Conservation (phyloP, 92 coral and sea anemone genomes). For the Paramuricea clavata region DNA sequence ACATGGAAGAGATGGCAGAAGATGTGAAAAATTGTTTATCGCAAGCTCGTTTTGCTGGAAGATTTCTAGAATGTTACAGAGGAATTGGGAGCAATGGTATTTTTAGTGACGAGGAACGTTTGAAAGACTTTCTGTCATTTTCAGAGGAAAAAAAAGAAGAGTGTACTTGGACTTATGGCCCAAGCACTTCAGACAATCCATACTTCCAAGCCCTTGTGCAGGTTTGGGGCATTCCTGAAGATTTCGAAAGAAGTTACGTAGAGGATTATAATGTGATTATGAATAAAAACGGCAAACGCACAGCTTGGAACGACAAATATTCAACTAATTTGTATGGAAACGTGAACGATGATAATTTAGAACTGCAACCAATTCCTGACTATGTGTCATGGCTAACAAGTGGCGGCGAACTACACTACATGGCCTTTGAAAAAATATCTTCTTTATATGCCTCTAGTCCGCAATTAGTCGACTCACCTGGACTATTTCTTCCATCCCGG, state of each 20-base stretch:
- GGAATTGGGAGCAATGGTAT: constrained; percentile 54
- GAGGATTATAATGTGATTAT: constrained; percentile 42
- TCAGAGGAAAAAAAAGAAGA: constrained; percentile 68
- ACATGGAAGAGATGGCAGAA: constrained; percentile 73
- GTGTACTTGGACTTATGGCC: constrained; percentile 40
- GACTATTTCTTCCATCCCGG: constrained; percentile 59
- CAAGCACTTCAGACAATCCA: constrained; percentile 28
- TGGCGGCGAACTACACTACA: constrained; percentile 59
- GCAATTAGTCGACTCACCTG: constrained; percentile 19
- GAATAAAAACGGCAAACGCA: not conserved
- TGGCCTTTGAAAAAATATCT: constrained; percentile 42
- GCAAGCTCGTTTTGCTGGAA: constrained; percentile 66
- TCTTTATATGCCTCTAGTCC: constrained; percentile 12
- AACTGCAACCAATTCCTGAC: constrained; percentile 71
- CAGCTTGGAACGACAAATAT: constrained; percentile 49
- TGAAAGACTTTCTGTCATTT: constrained; percentile 56
- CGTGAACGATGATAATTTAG: constrained; percentile 29
- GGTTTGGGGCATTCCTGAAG: constrained; percentile 45
- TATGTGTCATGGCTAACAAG: constrained; percentile 46
- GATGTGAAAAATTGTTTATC: constrained; percentile 58
- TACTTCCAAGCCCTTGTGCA: constrained; percentile 14
- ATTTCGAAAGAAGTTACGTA: constrained; percentile 46
- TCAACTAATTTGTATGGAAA: constrained; percentile 44
- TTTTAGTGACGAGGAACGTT: constrained; percentile 57
- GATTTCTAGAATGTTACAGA: constrained; percentile 48